A percentile compares a stretch with the other conserved stretches of the same genome.
Conservation (phyloP, 2,797 vertebrate species). For the Anguilla pacifica region DNA sequence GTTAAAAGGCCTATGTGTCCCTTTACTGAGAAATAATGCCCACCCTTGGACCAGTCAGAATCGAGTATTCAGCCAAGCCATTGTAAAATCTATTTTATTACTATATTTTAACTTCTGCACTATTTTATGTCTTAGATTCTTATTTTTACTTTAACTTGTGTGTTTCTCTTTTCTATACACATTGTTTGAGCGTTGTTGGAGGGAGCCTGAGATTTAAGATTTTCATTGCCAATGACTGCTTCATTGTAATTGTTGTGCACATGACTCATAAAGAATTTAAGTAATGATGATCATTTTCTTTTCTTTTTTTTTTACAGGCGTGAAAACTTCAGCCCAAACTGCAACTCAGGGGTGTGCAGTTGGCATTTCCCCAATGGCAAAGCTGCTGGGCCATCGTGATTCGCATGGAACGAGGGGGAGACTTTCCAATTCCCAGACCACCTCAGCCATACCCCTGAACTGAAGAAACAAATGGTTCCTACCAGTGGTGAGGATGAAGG, state of each 20-base stretch:
- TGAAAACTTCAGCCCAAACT: slow-evolving; percentile 30
- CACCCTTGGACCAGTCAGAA: too few species aligned
- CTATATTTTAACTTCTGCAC: not conserved
- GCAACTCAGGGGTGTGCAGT: slow-evolving; percentile 34
- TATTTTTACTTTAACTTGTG: not conserved
- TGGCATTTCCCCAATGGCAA: slow-evolving; percentile 42
- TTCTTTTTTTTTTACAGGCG: slow-evolving; percentile 21
- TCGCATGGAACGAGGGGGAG: slow-evolving; percentile 22
- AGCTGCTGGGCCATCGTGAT: slow-evolving; percentile 30
- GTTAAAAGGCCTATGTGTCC: too few species aligned
- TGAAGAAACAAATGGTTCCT: slow-evolving; percentile 21
- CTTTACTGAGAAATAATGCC: too few species aligned
- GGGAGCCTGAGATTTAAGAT: too few species aligned
- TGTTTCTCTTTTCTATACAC: not conserved
- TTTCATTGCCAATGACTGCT: too few species aligned
- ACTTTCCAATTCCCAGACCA: slow-evolving; percentile 27
- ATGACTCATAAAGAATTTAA: not conserved
- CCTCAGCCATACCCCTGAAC: slow-evolving; percentile 21
- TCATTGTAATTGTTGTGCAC: too few species aligned
- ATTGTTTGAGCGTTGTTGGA: too few species aligned
- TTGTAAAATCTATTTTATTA: not conserved
- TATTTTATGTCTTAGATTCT: not conserved
- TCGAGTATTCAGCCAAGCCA: too few species aligned
- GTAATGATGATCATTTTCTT: slow-evolving; percentile 12
- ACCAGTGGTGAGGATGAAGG: slow-evolving; percentile 18